Conservation (phyloP, 1,140 invertebrate species). For the Papilio aristodemus region DNA sequence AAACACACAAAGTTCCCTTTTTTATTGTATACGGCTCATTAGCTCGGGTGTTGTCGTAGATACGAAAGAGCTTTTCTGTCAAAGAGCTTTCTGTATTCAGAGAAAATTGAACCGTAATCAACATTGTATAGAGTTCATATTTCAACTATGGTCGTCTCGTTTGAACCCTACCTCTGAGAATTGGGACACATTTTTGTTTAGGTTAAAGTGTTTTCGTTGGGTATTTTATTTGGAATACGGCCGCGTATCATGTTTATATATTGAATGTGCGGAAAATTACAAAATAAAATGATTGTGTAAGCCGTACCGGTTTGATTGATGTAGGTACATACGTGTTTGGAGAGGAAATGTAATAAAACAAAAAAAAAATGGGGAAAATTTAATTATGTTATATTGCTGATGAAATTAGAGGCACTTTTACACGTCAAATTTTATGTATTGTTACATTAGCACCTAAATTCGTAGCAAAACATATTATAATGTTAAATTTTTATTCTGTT, state of each 20-base stretch:
- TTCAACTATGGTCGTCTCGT: constrained; percentile 22
- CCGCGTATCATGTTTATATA: constrained; percentile 35
- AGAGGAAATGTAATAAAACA: constrained; percentile 2
- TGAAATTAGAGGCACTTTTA: too few species aligned
- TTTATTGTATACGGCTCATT: constrained; percentile 53
- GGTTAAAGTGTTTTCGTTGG: constrained; percentile 53
- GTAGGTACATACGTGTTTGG: constrained; percentile 29
- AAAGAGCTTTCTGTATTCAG: constrained; percentile 36
- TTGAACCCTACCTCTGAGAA: constrained; percentile 39
- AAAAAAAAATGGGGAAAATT: background rate
- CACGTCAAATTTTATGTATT: too few species aligned
- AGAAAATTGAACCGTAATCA: constrained; percentile 36
- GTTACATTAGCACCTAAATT: too few species aligned
- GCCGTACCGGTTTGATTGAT: constrained; percentile 24
- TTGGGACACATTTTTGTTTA: constrained; percentile 56
- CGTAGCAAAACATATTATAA: too few species aligned
- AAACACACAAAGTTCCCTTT: constrained; percentile 44
- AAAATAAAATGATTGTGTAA: constrained; percentile 36
- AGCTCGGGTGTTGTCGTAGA: constrained; percentile 39
- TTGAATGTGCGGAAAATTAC: constrained; percentile 37
- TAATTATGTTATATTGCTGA: background rate
- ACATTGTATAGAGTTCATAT: constrained; percentile 23
- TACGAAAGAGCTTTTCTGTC: constrained; percentile 43
- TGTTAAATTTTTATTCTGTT: too few species aligned
- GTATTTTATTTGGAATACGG: constrained; percentile 46